Percentiles rank a stretch among this genome's conserved stretches.
Conservation (phyloP, 2,888 invertebrate species). For the Smittia sp. region DNA sequence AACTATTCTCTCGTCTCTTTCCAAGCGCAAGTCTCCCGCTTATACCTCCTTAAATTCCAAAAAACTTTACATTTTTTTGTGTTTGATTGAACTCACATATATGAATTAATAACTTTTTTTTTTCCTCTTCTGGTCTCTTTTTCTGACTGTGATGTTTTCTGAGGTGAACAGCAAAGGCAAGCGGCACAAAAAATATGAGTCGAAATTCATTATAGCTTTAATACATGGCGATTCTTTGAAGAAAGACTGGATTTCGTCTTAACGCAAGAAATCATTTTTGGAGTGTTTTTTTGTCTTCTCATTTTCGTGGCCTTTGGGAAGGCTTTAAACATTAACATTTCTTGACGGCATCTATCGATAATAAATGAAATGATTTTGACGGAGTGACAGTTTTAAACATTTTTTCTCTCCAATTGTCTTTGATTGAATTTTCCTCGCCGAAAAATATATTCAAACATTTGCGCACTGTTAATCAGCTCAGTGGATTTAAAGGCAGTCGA, state of each 20-base stretch:
- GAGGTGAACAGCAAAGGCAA: background rate
- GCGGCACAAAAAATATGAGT: background rate
- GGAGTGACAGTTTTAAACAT: constrained; percentile 38
- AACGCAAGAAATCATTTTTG: background rate
- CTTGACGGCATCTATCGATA: constrained; percentile 32
- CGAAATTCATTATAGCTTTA: background rate
- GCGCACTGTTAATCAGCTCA: constrained; percentile 8
- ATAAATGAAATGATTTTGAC: constrained; percentile 32
- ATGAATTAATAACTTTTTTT: constrained; percentile 38
- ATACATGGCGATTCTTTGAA: constrained; percentile 5
- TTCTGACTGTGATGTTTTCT: background rate
- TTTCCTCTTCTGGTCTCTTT: constrained; percentile 15
- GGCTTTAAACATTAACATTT: constrained; percentile 20
- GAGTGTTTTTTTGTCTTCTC: background rate
- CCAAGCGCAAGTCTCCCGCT: background rate
- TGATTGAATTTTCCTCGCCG: background rate
- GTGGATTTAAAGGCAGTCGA: background rate
- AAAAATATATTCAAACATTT: background rate
- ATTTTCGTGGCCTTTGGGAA: background rate
- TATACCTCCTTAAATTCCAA: constrained; percentile 32
- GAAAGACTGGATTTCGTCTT: constrained; percentile 16
- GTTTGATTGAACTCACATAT: constrained; percentile 39
- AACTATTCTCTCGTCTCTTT: constrained; percentile 17
- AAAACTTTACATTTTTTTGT: constrained; percentile 20
- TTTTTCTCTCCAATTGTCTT: background rate